phyloP scores from a whole-genome alignment of 2,113 vertebrate species.

The Dicaeum eximium region DNA sequence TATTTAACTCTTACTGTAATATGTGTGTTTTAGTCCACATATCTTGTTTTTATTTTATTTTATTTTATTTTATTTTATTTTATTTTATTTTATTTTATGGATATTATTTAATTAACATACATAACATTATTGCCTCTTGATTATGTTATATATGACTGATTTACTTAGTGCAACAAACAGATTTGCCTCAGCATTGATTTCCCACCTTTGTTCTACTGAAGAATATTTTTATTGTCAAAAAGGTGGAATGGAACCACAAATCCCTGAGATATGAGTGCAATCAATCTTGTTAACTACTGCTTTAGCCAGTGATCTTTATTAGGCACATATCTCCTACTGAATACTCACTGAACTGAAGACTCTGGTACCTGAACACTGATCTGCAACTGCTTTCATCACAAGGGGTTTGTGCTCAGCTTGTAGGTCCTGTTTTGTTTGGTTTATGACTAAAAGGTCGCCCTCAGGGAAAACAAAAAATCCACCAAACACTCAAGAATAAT shows the following conservation, averaged over 20 bases:
- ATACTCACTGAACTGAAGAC: background rate
- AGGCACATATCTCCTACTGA: background rate
- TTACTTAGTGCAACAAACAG: background rate
- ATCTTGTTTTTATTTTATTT: background rate
- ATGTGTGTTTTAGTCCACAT: background rate
- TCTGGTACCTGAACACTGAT: background rate
- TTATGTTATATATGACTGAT: background rate
- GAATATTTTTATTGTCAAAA: background rate
- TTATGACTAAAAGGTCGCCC: background rate
- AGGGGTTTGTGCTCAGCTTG: background rate
- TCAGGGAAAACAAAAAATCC: background rate
- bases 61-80: background rate
- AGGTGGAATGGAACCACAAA: background rate
- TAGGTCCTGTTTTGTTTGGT: background rate
- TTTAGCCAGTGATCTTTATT: background rate
- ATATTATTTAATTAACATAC: background rate
- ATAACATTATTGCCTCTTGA: background rate
- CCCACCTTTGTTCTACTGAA: background rate
- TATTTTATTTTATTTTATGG: background rate
- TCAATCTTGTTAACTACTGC: background rate
- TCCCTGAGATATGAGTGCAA: background rate
- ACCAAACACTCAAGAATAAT: background rate
- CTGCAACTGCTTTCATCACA: background rate
- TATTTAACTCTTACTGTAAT: background rate
- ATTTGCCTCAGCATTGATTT: background rate